These are phyloP conservation scores for Elaphurus davidianus DNA, from an alignment of 2,113 vertebrate species.

Conservation along the genomic window DNA sequence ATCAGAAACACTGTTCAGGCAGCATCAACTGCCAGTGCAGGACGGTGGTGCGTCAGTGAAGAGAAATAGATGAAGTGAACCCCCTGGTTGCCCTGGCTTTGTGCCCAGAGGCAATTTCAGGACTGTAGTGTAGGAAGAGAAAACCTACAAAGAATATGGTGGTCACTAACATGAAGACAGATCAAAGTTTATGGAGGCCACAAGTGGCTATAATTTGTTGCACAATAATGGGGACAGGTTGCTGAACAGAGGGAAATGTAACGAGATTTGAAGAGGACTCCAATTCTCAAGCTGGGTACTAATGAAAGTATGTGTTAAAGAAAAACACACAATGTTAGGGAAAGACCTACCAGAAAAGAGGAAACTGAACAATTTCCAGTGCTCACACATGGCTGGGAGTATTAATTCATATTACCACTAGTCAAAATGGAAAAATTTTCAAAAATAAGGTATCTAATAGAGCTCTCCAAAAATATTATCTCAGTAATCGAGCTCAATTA, in stretches of 20 bases:
- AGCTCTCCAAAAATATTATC: neutral
- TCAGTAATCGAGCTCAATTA: neutral
- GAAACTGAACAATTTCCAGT: neutral
- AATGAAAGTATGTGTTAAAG: neutral
- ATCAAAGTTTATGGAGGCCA: neutral
- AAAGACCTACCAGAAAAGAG: neutral
- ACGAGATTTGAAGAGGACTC: rapidly evolving
- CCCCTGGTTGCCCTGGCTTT: neutral
- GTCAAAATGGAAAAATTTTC: neutral
- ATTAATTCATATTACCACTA: neutral
- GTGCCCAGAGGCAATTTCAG: neutral
- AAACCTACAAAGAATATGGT: neutral
- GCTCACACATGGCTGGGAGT: neutral
- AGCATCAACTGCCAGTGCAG: neutral
- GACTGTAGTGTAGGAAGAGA: neutral
- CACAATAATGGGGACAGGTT: neutral
- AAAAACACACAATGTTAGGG: neutral
- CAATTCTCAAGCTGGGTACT: rapidly evolving
- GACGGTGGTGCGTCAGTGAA: neutral
- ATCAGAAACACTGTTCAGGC: neutral
- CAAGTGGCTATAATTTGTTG: neutral
- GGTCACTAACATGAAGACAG: neutral
- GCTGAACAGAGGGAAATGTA: neutral
- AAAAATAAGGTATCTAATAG: neutral
- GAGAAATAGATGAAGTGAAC: neutral